Base-by-base conservation (phyloP, 2,113 vertebrate genomes). In the Trematomus loennbergii region DNA sequence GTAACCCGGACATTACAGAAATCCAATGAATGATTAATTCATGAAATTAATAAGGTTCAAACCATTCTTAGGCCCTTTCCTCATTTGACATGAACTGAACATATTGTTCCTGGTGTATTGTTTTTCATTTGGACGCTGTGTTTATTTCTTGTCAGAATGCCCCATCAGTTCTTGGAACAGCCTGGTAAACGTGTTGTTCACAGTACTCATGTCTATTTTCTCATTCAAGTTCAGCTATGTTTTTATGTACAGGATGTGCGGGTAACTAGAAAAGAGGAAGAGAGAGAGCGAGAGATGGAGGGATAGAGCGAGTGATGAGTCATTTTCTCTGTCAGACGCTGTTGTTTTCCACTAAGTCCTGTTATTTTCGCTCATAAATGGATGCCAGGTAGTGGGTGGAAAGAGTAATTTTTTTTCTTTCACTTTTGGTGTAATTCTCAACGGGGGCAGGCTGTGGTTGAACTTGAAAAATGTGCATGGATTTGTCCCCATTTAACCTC, bases 371-470 rank as follows among this genome's bases (percentile, higher is more conserved):
- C 86, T 89, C 85, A 63, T 92, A 91, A 89, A 91, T 91, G 77
- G 83, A 87, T 93, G 91, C 91, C 91, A 94, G 91, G 91, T 94
- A 93, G 88, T 91, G 87, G 89, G 89, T 91, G 89, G 91, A 92
- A 92, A 82, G 65, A 62, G 55, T 73, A 18, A 81, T 43, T 82
- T 78, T 88, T 84, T 89, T 55, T 90, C 9, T 85, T 91, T 87
- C 59, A 83, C 72, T 79, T 93, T 91, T 83, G 70, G 74, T 86
- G 69, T 89, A 89, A 92, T 91, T 88, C 91, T 85, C 87, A 87
- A 92, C 88, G 40, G 55, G 62, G 57, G 58, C 65, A 67, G 80
- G 89, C 84, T 92, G 88, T 81, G 89, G 87, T 88, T 83, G 20
- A 75, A 83, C 73, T 85, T 87, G 29, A 85, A 89, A 70, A 79